A percentile compares a stretch with the other conserved stretches of the same genome.
These are phyloP conservation scores for Pteropus rufus DNA, from an alignment of 2,797 vertebrate species.

Conservation along the genomic window DNA sequence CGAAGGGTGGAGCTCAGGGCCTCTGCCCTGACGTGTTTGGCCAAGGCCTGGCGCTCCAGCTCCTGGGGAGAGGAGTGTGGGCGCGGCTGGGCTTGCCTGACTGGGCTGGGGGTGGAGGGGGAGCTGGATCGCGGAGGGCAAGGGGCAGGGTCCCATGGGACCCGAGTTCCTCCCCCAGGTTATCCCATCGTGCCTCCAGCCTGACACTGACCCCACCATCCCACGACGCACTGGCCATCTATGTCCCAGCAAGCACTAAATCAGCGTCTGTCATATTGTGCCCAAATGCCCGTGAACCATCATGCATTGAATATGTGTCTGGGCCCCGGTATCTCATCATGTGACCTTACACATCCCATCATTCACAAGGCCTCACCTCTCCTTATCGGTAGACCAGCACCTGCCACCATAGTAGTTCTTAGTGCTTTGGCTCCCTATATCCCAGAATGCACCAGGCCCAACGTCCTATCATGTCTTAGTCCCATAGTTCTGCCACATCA, in stretches of 20 bases:
- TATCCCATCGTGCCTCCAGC: neutral
- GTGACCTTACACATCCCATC: neutral
- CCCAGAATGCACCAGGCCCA: neutral
- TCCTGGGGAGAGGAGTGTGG: constrained; percentile 71
- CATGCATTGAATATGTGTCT: no score
- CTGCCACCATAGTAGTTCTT: neutral
- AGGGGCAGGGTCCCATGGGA: constrained; percentile 44
- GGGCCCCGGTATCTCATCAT: no score
- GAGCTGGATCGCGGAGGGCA: constrained; percentile 56
- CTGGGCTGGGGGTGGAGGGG: constrained; percentile 65
- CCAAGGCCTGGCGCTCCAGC: constrained; percentile 89
- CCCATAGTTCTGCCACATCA: neutral
- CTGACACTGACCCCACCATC: neutral
- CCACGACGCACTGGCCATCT: neutral
- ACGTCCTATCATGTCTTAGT: no score
- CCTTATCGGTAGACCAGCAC: neutral
- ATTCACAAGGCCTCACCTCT: neutral
- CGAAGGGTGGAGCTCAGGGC: constrained; percentile 76
- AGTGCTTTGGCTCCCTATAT: neutral
- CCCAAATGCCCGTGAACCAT: neutral
- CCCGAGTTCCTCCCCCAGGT: neutral
- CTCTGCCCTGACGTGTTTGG: constrained; percentile 79
- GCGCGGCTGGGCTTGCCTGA: constrained; percentile 54
- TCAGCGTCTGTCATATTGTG: neutral
- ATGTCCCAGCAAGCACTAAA: neutral